Percentiles rank a stretch among this genome's conserved stretches.
phyloP scores from a whole-genome alignment of 2,888 invertebrate species.

The Caradrina kadenii region DNA sequence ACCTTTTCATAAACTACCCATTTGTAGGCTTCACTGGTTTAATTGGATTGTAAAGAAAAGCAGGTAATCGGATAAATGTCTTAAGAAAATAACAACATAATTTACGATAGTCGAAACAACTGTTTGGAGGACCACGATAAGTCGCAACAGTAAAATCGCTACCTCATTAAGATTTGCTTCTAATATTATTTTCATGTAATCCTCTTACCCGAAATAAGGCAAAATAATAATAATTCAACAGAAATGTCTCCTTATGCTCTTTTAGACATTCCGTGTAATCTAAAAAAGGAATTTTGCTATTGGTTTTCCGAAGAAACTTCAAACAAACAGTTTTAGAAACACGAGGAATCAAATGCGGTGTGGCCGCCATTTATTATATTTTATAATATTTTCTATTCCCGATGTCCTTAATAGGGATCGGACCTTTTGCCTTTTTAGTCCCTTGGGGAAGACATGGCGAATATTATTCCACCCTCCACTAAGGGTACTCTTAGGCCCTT shows the following conservation, averaged over 20 bases:
- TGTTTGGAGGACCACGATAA: conserved; percentile 32
- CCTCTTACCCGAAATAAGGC: conserved; percentile 40
- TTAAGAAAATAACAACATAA: conserved; percentile 19
- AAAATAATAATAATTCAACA: conserved; percentile 47
- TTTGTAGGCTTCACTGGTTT: conserved; percentile 19
- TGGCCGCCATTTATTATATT: conserved; percentile 73
- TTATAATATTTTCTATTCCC: conserved; percentile 78
- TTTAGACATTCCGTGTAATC: conserved; percentile 28
- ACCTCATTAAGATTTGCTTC: conserved; percentile 33
- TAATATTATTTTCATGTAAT: conserved; percentile 37
- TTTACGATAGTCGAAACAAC: conserved; percentile 28
- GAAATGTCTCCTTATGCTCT: conserved; percentile 37
- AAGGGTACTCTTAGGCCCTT: conserved; percentile 78
- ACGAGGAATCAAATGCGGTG: conserved; percentile 59
- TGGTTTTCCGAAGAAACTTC: conserved; percentile 56
- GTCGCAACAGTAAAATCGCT: conserved; percentile 30
- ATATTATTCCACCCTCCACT: conserved; percentile 81
- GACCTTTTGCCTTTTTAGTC: conserved; percentile 84
- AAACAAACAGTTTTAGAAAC: conserved; percentile 59
- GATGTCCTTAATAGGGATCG: conserved; percentile 80
- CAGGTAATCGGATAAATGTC: conserved; percentile 31
- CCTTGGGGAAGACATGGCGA: conserved; percentile 78
- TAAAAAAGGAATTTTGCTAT: conserved; percentile 53
- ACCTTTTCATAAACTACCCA: conserved; percentile 6
- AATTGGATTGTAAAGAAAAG: conserved; percentile 28